A percentile compares a stretch with the other conserved stretches of the same genome.
phyloP scores from a whole-genome alignment of 1,140 invertebrate genomes.

The Cherax quadricarinatus region DNA sequence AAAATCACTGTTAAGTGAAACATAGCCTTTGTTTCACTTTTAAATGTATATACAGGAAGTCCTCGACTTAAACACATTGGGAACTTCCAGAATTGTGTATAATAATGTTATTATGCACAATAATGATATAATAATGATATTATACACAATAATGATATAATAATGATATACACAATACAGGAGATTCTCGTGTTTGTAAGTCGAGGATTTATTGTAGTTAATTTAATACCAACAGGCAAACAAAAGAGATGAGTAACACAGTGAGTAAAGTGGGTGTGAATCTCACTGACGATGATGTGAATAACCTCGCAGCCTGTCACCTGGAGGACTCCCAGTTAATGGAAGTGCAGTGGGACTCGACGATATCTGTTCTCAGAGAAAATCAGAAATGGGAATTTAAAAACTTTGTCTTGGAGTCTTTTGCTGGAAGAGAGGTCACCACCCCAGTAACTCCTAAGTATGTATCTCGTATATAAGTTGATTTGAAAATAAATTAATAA shows the following conservation, averaged over 20 bases:
- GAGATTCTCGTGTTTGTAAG: too few relatives aligned
- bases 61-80: too few relatives aligned
- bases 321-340: constrained; percentile 87
- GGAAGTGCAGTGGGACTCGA: constrained; percentile 86
- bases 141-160: too few relatives aligned
- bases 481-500: neutral
- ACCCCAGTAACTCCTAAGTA: constrained; percentile 64
- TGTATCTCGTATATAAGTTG: neutral
- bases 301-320: constrained; percentile 84
- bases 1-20: too few relatives aligned
- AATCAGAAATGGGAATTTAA: constrained; percentile 86
- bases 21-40: too few relatives aligned
- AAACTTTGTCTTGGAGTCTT: constrained; percentile 85
- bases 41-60: too few relatives aligned
- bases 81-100: too few relatives aligned
- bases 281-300: constrained; percentile 87
- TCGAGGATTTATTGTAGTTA: too few relatives aligned
- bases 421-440: constrained; percentile 47
- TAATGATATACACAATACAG: too few relatives aligned
- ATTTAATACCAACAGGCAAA: constrained; percentile 80
- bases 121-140: too few relatives aligned
- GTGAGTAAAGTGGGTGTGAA: constrained; percentile 78
- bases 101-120: too few relatives aligned
- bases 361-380: constrained; percentile 84
- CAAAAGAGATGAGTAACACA: constrained; percentile 87